A percentile compares a stretch with the other conserved stretches of the same genome.
phyloP scores from a whole-genome alignment of 2,888 invertebrate species.

The Rosalia funebris region DNA sequence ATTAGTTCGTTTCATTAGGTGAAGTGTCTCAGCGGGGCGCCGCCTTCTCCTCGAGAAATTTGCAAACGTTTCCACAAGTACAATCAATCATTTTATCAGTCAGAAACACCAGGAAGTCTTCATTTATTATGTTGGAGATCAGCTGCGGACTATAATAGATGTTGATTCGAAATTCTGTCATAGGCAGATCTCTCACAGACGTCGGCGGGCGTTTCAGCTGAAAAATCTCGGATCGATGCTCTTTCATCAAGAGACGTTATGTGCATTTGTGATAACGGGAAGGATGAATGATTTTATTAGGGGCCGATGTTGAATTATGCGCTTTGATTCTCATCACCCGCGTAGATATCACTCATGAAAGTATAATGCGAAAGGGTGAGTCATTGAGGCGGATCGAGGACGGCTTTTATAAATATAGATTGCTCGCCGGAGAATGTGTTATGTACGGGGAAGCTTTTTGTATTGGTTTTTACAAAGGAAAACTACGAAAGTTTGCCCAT shows the following conservation, averaged over 20 bases:
- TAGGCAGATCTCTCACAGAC: slow-evolving; percentile 34
- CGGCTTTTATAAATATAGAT: too few relatives aligned
- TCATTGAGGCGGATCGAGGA: too few relatives aligned
- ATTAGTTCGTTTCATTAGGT: slow-evolving; percentile 24
- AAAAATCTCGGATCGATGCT: slow-evolving; percentile 8
- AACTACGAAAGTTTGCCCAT: too few relatives aligned
- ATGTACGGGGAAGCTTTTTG: too few relatives aligned
- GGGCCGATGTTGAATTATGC: not conserved
- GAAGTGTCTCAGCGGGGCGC: slow-evolving; percentile 11
- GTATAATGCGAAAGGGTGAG: not conserved
- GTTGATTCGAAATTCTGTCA: slow-evolving; percentile 38
- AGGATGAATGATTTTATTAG: slow-evolving; percentile 8
- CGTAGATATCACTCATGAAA: not conserved
- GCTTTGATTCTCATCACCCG: slow-evolving; percentile 2
- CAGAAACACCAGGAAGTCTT: slow-evolving; percentile 48
- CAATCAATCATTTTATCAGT: slow-evolving; percentile 48
- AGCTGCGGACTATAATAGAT: slow-evolving; percentile 42
- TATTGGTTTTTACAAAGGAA: too few relatives aligned
- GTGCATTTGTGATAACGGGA: slow-evolving; percentile 2
- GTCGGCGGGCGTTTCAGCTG: slow-evolving; percentile 31
- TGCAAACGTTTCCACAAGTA: slow-evolving; percentile 37
- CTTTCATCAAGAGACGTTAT: slow-evolving; percentile 1
- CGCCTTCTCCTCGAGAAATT: slow-evolving; percentile 30
- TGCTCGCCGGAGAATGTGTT: too few relatives aligned
- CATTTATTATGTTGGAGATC: slow-evolving; percentile 50